Base-by-base conservation (phyloP, 2,888 invertebrate species). In the Microplitis deprimator region DNA sequence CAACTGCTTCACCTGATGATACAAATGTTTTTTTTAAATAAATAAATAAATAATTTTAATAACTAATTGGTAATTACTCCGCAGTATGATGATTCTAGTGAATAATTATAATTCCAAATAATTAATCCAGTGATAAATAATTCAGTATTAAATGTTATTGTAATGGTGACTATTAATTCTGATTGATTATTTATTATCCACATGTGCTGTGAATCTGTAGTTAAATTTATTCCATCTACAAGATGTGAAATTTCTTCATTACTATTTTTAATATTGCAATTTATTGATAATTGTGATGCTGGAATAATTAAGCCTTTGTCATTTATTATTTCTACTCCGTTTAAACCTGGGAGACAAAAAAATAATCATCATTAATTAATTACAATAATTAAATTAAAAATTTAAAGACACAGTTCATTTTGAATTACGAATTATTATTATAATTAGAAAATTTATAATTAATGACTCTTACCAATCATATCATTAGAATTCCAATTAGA, bases 81-180 rank as follows among this genome's bases (percentile, higher is more conserved):
- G 65, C 92, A 92, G 85, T 93, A 93, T 16, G 93, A 92, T 41
- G 92, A 86, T 81, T 96, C 95, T 84, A 93, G 91, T 81, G 92
- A 93, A 76, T 93, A 93, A 88, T 96, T 96, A 90, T 96, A 96
- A 90, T 96, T 96, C 96, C 96, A 96, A 68, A 96, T 85, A 71
- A 94, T 92, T 39, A 96, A 90, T 73, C 94, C 93, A 92, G 84
- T 84, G 73, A 86, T 81, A 77, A 82, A 81, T 67, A 83, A 79
- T 67, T 83, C 91, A 29, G 77, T 73, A 16, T 83, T 75, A 59
- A 85, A 83, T 38, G 77, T 82, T 39, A 85, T 75, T 0, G 82
- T 83, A 41, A 86, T 73, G 16, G 67, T 77, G n/a, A 81, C 75
- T 68, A 75, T 77, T 16, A 84, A 83, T 2, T 85, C 87, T 2